Evolutionary conservation across 2,797 vertebrate species (phyloP).

Genomic region (Zenarchopterus dispar): DNA sequence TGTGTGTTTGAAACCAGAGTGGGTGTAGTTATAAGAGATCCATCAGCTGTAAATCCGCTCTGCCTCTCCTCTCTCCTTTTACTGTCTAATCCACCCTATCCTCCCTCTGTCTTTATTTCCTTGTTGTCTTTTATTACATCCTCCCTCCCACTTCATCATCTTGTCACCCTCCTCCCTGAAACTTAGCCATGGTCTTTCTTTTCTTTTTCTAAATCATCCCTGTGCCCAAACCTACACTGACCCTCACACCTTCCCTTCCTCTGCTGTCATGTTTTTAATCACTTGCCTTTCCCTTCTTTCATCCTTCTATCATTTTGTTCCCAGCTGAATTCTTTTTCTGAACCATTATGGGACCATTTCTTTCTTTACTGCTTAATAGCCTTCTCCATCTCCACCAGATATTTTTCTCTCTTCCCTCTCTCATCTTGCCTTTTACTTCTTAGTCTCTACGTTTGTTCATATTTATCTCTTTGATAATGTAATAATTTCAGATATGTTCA

Average conservation of each 20-base stretch:
- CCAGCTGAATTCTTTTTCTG: slow-evolving; percentile 12
- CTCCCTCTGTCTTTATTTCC: slow-evolving; percentile 36
- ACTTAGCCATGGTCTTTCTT: not conserved
- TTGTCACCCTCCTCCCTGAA: slow-evolving; percentile 20
- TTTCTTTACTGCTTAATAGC: slow-evolving; percentile 25
- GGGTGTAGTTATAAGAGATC: slow-evolving; percentile 49
- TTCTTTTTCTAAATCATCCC: slow-evolving; percentile 41
- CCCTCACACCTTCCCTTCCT: slow-evolving; percentile 12
- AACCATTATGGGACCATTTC: slow-evolving; percentile 19
- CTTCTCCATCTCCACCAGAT: not conserved
- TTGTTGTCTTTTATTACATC: slow-evolving; percentile 38
- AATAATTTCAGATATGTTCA: not conserved
- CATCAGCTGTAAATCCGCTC: slow-evolving; percentile 56
- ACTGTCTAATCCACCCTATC: slow-evolving; percentile 37
- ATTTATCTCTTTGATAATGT: not conserved
- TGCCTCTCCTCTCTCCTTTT: slow-evolving; percentile 17
- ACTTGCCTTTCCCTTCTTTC: no score
- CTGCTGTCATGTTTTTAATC: not conserved
- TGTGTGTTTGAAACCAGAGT: slow-evolving; percentile 24
- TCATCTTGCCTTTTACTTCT: slow-evolving; percentile 3
- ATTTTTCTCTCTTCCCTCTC: slow-evolving; percentile 3
- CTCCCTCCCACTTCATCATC: slow-evolving; percentile 15
- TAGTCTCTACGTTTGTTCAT: not conserved
- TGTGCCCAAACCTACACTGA: slow-evolving; percentile 16
- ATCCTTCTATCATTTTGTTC: not conserved